phyloP scores from a whole-genome alignment of 2,888 invertebrate species.

The Neoitamus cyanurus region DNA sequence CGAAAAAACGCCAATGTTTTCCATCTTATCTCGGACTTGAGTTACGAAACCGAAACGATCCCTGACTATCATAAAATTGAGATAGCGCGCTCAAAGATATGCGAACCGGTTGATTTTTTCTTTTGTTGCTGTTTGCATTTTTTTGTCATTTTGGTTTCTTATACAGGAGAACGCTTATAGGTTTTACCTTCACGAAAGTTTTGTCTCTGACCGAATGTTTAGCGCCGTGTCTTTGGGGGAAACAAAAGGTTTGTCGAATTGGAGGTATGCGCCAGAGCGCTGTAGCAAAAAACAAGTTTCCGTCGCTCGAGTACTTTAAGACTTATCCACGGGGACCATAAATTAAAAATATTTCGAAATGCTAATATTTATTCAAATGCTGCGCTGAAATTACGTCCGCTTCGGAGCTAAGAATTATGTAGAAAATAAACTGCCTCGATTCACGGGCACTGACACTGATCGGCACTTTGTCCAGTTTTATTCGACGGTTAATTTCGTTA shows the following conservation, averaged over 20 bases:
- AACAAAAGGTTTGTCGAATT: neutral
- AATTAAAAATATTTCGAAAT: neutral
- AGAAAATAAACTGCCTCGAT: slow-evolving; percentile 3
- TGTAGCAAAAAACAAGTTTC: neutral
- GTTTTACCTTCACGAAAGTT: neutral
- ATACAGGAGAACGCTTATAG: too few species aligned
- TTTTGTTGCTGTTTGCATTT: neutral
- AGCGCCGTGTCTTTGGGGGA: neutral
- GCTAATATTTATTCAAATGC: neutral
- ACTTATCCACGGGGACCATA: neutral
- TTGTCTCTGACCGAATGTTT: neutral
- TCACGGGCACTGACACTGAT: neutral
- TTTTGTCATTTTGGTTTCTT: neutral
- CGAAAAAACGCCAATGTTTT: neutral
- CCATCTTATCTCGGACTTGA: neutral
- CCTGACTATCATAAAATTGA: neutral
- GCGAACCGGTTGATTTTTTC: neutral
- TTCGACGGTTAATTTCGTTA: neutral
- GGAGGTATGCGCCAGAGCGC: neutral
- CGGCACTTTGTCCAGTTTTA: neutral
- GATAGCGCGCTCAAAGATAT: neutral
- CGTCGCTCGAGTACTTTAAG: neutral
- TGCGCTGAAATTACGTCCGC: neutral
- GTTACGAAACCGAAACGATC: neutral
- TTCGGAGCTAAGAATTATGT: neutral